Evolutionary conservation across 1,140 invertebrate species (phyloP).

Genomic region (Neotoxoptera formosana): DNA sequence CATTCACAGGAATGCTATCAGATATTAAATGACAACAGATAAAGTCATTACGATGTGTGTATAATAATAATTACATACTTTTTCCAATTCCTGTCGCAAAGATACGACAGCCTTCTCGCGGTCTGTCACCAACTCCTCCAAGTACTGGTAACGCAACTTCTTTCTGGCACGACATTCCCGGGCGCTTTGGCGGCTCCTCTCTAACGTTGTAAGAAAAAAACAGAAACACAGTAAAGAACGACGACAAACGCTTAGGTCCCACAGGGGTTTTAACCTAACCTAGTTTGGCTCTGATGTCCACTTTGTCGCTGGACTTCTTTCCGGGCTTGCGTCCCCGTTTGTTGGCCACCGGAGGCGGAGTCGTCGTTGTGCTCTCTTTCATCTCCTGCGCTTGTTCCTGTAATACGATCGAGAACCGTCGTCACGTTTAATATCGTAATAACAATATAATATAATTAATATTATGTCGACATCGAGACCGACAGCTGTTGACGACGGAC

Average conservation of each 20-base stretch:
- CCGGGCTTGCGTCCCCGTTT: constrained; percentile 89
- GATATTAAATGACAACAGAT: background rate
- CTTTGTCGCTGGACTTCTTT: constrained; percentile 85
- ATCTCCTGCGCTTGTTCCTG: constrained; percentile 65
- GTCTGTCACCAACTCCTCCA: constrained; percentile 93
- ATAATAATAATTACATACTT: constrained; percentile 68
- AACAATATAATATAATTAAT: no score
- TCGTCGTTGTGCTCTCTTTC: constrained; percentile 72
- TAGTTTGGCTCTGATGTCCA: constrained; percentile 93
- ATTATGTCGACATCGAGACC: background rate
- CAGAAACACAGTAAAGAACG: background rate
- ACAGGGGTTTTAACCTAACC: constrained; percentile 67
- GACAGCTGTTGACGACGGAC: background rate
- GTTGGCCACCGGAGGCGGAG: constrained; percentile 37
- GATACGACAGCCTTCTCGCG: constrained; percentile 92
- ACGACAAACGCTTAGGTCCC: background rate
- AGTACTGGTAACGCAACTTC: constrained; percentile 95
- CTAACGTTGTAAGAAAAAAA: constrained; percentile 66
- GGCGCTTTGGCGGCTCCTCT: constrained; percentile 95
- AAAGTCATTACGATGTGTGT: background rate
- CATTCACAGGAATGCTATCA: background rate
- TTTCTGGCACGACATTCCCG: constrained; percentile 96
- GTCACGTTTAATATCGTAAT: background rate
- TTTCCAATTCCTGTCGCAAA: constrained; percentile 89
- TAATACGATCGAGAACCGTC: background rate